Evolutionary conservation across 2,888 invertebrate species (phyloP), one percentile per base, ranked within the genome.

Genomic region (Fissipunctia ypsillon): DNA sequence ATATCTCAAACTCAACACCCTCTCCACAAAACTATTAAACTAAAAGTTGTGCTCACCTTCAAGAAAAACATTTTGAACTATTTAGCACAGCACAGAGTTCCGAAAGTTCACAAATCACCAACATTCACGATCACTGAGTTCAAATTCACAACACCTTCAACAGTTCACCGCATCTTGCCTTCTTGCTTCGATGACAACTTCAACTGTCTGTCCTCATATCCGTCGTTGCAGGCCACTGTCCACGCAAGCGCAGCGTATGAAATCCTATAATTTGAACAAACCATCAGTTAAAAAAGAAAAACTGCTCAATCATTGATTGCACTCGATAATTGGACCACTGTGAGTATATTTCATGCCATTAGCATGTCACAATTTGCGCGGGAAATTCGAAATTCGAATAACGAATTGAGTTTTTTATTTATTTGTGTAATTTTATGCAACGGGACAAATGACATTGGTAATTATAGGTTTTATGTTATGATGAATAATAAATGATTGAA

Each of bases 251-350:
- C 88, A 90, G 91, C 91, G 86, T 89, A 92, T 90, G 94, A 94
- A 95, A 94, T 87, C 95, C 96, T 96, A 95, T 92, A 96, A 96
- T 95, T 95, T 91, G 78, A 94, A 93, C 87, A 93, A 92, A 93
- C 90, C 90, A 90, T 87, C 89, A 84, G 89, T 94, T 94, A 78
- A 93, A 91, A 92, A 92, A 90, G 90, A 90, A 93, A 92, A 92
- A 89, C 89, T 90, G 89, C 91, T 92, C 89, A 90, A 92, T 91
- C 83, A 86, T 83, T 91, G 91, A 93, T 91, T 93, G 89, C 92
- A 91, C 93, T 67, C 67, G 85, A 77, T 95, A 94, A 95, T 94
- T 90, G 91, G 84, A 67, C 79, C 80, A 80, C 81, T 76, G n/a
- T 35, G 35, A 35, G 45, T 28, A 48, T 45, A 76, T 73, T 70